Evolutionary conservation across 2,888 invertebrate genomes (phyloP), one percentile per base, ranked within the genome.

Genomic region (Hartigia nigra): DNA sequence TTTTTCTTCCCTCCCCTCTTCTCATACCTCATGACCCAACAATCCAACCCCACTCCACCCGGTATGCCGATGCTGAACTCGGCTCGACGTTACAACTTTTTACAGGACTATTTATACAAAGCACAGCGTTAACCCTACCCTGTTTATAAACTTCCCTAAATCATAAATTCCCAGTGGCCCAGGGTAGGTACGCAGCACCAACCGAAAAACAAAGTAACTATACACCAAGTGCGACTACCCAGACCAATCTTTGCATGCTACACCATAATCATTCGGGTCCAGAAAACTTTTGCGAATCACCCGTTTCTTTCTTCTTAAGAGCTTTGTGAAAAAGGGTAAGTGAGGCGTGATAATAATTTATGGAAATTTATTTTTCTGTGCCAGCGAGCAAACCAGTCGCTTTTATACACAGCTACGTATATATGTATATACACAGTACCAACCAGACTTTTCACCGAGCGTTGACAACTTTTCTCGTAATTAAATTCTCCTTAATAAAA

Each of bases 251-350:
- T 55, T 23, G 9, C 14, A 55, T 23, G 55, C 55, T 23, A 14
- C 12, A 37, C 37, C 37, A 3, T 37, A 37, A 55, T 55, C 55
- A 23, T 23, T 23, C 55, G 55, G 55, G 9, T 55, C 9, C 23
- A 5, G 14, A 55, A 55, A 55, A 55, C n/a, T 77, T 74, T 36
- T 55, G 12, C 35, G 55, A 76, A 36, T 55, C 31, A 4, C 39
- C 23, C 31, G 4, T 31, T 9, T 23, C n/a, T 76, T 39, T 39
- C 4, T 31, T 31, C 31, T 31, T 23, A 12, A n/a, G 12, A 39
- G 39, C 31, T 76, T 76, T 31, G n/a, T 32, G 32, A 76, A 5
- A 37, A n/a, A 69, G 70, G 78, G 4, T 31, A 74, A 69, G 35
- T 75, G 37, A 32, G 34, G 12, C 39, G 55, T 9, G 23, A 23